A percentile compares a stretch with the other conserved stretches of the same genome.
These are phyloP conservation scores for Linepithema humile DNA, from an alignment of 1,140 invertebrate species.

Conservation along the genomic window DNA sequence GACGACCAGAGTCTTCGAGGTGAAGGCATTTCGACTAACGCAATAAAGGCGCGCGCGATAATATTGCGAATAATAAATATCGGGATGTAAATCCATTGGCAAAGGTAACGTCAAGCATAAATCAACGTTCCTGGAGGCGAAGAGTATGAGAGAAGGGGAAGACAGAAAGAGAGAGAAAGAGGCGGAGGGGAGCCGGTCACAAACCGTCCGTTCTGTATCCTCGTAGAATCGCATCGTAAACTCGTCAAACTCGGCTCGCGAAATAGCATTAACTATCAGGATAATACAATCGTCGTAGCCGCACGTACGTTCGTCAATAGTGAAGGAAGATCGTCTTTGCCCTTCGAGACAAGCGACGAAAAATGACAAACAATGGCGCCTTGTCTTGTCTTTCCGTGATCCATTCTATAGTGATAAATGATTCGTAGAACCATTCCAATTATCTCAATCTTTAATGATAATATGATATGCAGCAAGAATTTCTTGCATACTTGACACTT, in stretches of 20 bases:
- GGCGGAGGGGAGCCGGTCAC: slow-evolving; percentile 40
- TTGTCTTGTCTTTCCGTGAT: slow-evolving; percentile 1
- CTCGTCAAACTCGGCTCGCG: slow-evolving; percentile 83
- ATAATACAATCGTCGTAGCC: slow-evolving; percentile 83
- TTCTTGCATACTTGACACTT: too few species aligned
- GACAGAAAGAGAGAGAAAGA: slow-evolving; percentile 4
- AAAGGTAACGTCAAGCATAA: slow-evolving; percentile 83
- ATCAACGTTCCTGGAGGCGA: slow-evolving; percentile 77
- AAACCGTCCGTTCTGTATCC: slow-evolving; percentile 74
- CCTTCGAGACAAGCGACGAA: slow-evolving; percentile 14
- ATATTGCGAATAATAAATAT: slow-evolving; percentile 85
- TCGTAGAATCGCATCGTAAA: slow-evolving; percentile 83
- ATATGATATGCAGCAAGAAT: too few species aligned
- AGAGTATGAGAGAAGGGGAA: slow-evolving; percentile 12
- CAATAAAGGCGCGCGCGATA: slow-evolving; percentile 83
- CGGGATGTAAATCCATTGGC: slow-evolving; percentile 84
- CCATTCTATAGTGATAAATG: neutral
- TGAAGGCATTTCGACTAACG: slow-evolving; percentile 76
- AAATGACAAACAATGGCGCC: slow-evolving; percentile 30
- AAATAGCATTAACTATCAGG: slow-evolving; percentile 84
- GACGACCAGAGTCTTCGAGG: slow-evolving; percentile 53
- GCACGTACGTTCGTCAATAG: slow-evolving; percentile 48
- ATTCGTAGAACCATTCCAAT: too few species aligned
- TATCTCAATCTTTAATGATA: too few species aligned
- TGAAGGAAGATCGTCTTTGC: slow-evolving; percentile 53